A percentile compares a stretch with the other conserved stretches of the same genome.
These are phyloP conservation scores for Staurois parvus DNA, from an alignment of 2,797 vertebrate species.

Conservation along the genomic window DNA sequence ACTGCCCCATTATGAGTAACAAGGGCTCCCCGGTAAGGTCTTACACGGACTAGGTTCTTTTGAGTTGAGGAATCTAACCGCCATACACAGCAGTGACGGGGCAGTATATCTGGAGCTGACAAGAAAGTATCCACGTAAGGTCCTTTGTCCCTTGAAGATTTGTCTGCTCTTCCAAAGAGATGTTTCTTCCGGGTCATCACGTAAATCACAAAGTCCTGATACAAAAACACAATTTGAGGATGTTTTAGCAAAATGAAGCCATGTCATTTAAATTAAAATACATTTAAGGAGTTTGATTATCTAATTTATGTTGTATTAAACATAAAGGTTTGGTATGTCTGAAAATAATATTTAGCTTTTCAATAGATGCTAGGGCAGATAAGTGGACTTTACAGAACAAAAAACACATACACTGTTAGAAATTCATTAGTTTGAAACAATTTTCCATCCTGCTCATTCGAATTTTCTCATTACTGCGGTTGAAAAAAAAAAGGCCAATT, in stretches of 20 bases:
- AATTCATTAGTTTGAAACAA: no score
- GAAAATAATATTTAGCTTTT: no score
- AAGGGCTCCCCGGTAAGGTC: conserved; percentile 86
- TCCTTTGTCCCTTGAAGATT: conserved; percentile 82
- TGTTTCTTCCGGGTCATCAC: conserved; percentile 90
- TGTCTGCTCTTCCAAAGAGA: conserved; percentile 88
- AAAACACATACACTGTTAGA: no score
- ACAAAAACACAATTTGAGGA: neutral
- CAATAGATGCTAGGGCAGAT: no score
- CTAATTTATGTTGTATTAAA: neutral
- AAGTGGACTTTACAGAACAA: no score
- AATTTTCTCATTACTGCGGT: no score
- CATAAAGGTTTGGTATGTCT: neutral
- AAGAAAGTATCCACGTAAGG: conserved; percentile 91
- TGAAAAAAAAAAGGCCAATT: no score
- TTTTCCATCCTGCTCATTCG: no score
- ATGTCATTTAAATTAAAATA: neutral
- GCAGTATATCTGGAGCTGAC: conserved; percentile 87
- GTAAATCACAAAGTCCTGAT: conserved; percentile 91
- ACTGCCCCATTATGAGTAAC: conserved; percentile 89
- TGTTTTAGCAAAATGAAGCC: neutral
- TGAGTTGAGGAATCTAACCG: conserved; percentile 61
- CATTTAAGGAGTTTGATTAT: neutral
- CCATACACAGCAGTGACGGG: conserved; percentile 83
- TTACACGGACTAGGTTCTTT: conserved; percentile 77